Percentiles rank a stretch among this genome's conserved stretches.
phyloP scores from a whole-genome alignment of 2,888 invertebrate species.

The Athalia rosae region DNA sequence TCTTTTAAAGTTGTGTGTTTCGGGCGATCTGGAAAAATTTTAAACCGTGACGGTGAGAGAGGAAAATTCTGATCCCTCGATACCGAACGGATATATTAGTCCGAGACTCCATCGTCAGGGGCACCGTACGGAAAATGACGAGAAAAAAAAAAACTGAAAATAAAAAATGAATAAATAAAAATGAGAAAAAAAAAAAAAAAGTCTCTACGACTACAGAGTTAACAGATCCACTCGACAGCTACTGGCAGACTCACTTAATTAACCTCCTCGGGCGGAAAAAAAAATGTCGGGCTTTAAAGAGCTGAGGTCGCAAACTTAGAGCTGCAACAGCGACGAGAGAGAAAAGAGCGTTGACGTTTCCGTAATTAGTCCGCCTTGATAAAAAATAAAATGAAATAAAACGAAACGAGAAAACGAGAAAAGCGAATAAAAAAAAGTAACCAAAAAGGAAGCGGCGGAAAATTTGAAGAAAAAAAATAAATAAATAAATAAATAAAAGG shows the following conservation, averaged over 20 bases:
- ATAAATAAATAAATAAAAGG: too few relatives aligned
- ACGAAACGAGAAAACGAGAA: background rate
- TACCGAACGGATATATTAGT: conserved; percentile 10
- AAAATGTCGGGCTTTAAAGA: conserved; percentile 30
- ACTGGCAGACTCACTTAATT: conserved; percentile 36
- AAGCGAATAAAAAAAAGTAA: background rate
- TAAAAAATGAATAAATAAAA: too few relatives aligned
- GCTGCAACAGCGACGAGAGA: conserved; percentile 38
- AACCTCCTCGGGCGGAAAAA: conserved; percentile 30
- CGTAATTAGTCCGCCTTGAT: conserved; percentile 34
- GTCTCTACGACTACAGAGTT: conserved; percentile 17
- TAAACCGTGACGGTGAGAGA: background rate
- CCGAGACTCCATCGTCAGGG: conserved; percentile 9
- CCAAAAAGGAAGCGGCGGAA: too few relatives aligned
- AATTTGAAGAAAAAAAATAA: too few relatives aligned
- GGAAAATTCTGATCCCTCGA: conserved; percentile 13
- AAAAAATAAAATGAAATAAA: conserved; percentile 1
- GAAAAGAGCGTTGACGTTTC: conserved; percentile 40
- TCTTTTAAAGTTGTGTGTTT: too few relatives aligned
- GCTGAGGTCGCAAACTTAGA: conserved; percentile 30
- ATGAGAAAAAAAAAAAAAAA: background rate
- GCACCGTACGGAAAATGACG: background rate
- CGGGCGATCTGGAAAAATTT: too few relatives aligned
- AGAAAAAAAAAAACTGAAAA: background rate
- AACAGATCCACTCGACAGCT: conserved; percentile 33